These are phyloP conservation scores for Cyrtorhinus lividipennis DNA, from an alignment of 1,140 invertebrate species.

Conservation along the genomic window DNA sequence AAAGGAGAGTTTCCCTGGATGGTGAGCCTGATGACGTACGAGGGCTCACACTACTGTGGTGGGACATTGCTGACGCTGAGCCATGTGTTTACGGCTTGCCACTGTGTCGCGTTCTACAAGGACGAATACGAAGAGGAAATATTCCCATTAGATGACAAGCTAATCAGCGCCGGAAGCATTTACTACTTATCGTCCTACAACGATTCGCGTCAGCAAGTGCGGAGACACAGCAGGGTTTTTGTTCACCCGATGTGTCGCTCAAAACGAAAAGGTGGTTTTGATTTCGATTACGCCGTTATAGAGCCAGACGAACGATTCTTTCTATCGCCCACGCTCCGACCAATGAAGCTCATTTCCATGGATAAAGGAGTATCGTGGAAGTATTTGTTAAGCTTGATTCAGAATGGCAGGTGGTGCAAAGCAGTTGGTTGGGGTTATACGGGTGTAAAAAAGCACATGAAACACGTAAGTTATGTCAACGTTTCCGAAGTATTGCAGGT, in stretches of 20 bases:
- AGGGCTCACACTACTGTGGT: not conserved
- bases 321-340: not conserved
- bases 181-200: not conserved
- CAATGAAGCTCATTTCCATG: not conserved
- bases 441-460: not conserved
- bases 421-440: not conserved
- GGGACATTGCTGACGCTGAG: not conserved
- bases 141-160: not conserved
- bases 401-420: not conserved
- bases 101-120: not conserved
- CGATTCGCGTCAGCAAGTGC: not conserved
- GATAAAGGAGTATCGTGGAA: not conserved
- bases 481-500: not conserved
- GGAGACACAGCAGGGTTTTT: not conserved
- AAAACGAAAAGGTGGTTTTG: not conserved
- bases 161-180: not conserved
- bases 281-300: not conserved
- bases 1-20: not conserved
- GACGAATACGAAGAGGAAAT: not conserved
- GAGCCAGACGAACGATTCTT: not conserved
- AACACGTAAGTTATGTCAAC: no score
- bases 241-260: not conserved
- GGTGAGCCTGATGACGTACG: not conserved
- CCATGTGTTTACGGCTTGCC: not conserved
- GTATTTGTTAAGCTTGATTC: not conserved